Evolutionary conservation across 2,113 vertebrate species (phyloP).

Genomic region (Podilymbus podiceps): DNA sequence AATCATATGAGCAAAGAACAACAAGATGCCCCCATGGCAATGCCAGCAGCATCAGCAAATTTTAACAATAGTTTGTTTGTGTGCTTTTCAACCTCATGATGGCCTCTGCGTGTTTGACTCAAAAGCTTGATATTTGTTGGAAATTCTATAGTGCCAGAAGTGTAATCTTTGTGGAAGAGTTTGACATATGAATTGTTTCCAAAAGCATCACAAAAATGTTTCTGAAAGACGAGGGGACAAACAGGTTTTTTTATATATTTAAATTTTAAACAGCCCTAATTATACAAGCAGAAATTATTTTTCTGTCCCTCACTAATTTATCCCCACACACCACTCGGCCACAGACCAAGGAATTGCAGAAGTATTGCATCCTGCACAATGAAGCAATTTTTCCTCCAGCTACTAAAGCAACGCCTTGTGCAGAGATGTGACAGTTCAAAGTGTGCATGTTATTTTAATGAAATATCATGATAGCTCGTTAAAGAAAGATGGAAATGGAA

Average conservation of each 20-base stretch:
- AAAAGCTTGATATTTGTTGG: constrained; percentile 12
- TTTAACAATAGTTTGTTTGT: constrained; percentile 61
- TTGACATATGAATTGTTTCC: background rate
- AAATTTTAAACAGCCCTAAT: constrained; percentile 13
- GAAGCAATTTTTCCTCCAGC: background rate
- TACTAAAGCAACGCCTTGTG: background rate
- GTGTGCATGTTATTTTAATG: background rate
- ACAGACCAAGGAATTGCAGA: background rate
- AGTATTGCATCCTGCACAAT: background rate
- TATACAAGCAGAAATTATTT: background rate
- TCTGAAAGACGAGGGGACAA: background rate
- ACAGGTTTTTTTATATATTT: background rate
- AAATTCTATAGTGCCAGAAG: background rate
- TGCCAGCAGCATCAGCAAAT: constrained; percentile 50
- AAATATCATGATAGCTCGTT: background rate
- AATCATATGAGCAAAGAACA: constrained; percentile 32
- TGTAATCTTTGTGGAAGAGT: background rate
- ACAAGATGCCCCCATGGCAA: background rate
- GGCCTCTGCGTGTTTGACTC: constrained; percentile 26
- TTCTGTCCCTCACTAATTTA: background rate
- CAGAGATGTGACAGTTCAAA: background rate
- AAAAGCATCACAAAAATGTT: background rate
- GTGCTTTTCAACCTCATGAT: constrained; percentile 40
- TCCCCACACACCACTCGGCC: background rate
- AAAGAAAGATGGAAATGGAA: background rate